Percentiles rank a stretch among this genome's conserved stretches.
Evolutionary conservation across 1,140 invertebrate species (phyloP).

Genomic region (Pristionchus pacificus): DNA sequence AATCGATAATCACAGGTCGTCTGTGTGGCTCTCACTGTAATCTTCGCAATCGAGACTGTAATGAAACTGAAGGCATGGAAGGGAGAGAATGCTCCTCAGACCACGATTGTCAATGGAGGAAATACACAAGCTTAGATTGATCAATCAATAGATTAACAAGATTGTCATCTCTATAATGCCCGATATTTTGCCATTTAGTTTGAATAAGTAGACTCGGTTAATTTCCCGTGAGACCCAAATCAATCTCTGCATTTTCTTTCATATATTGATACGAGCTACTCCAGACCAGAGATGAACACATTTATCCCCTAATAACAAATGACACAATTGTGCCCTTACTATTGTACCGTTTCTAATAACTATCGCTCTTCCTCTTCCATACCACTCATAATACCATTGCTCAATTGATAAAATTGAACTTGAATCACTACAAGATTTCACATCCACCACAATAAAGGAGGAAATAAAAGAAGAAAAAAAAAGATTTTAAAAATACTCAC

Average conservation of each 20-base stretch:
- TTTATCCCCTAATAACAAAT: too few species aligned
- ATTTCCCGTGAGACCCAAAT: slow-evolving; percentile 1
- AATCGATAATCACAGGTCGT: slow-evolving; percentile 37
- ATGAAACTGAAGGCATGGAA: slow-evolving; percentile 52
- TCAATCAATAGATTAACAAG: slow-evolving; percentile 1
- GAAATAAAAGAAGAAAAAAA: not conserved
- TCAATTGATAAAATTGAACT: not conserved
- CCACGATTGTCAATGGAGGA: slow-evolving; percentile 24
- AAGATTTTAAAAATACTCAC: slow-evolving; percentile 59
- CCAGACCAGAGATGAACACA: not conserved
- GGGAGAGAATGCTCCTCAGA: slow-evolving; percentile 42
- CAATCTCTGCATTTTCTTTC: not conserved
- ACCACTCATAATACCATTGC: not conserved
- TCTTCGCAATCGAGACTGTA: slow-evolving; percentile 53
- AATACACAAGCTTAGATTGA: slow-evolving; percentile 11
- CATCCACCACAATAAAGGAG: too few species aligned
- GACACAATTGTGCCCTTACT: too few species aligned
- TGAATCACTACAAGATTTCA: too few species aligned
- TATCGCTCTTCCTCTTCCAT: not conserved
- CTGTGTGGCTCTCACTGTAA: slow-evolving; percentile 48
- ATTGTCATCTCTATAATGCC: not conserved
- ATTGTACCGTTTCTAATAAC: not conserved
- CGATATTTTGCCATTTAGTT: slow-evolving; percentile 12
- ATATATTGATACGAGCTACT: not conserved
- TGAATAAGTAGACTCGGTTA: not conserved